Conservation (phyloP, 2,797 vertebrate species). For the Microctenopoma lineatum region DNA sequence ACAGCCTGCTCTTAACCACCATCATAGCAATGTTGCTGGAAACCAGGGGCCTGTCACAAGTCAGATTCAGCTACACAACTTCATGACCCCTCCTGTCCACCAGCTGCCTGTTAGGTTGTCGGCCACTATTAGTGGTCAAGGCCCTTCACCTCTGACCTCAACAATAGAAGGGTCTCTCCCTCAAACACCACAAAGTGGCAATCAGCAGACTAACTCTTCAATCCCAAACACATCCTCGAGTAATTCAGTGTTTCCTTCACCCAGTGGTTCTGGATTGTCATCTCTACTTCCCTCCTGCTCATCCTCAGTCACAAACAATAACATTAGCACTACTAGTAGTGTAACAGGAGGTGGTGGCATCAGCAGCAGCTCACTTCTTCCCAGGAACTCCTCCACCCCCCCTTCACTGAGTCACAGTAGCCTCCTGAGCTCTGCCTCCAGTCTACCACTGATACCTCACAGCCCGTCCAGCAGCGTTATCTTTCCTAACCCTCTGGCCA, state of each 20-base stretch:
- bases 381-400: constrained; percentile 89
- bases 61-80: constrained; percentile 91
- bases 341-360: constrained; percentile 70
- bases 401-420: constrained; percentile 89
- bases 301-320: constrained; percentile 78
- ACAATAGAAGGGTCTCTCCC: constrained; percentile 86
- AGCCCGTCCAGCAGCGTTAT: constrained; percentile 96
- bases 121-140: constrained; percentile 81
- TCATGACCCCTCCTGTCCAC: constrained; percentile 88
- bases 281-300: constrained; percentile 84
- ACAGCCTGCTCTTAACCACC: constrained; percentile 84
- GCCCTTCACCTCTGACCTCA: constrained; percentile 78
- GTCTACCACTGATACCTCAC: constrained; percentile 97
- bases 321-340: constrained; percentile 71
- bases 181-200: constrained; percentile 86
- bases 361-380: constrained; percentile 80
- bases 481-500: constrained; percentile 98
- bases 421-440: constrained; percentile 89
- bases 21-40: constrained; percentile 69
- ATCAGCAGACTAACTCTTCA: constrained; percentile 85
- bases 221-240: constrained; percentile 81
- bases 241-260: constrained; percentile 80
- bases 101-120: constrained; percentile 89
- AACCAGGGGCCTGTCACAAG: constrained; percentile 81
- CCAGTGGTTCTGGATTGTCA: constrained; percentile 79